Conservation (phyloP, 2,888 invertebrate genomes). For the Schrankia costaestrigalis region DNA sequence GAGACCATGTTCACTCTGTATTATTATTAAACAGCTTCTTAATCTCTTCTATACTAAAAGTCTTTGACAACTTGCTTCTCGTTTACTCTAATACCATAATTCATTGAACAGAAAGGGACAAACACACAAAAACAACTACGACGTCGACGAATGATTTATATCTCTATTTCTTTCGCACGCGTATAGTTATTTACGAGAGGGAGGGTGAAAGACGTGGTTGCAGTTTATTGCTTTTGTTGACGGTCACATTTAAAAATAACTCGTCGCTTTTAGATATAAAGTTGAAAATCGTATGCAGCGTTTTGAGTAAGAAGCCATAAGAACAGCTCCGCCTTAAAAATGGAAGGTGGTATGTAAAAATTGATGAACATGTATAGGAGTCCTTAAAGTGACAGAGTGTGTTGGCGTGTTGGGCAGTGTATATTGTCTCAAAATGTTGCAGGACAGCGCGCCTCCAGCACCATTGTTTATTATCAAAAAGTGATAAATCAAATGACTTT, state of each 20-base stretch:
- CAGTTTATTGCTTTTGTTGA: constrained; percentile 49
- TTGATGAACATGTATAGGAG: constrained; percentile 81
- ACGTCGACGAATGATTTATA: constrained; percentile 33
- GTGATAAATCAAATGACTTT: constrained; percentile 78
- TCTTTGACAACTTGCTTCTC: constrained; percentile 42
- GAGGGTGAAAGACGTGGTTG: constrained; percentile 61
- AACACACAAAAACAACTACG: constrained; percentile 26
- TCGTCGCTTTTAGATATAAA: not conserved
- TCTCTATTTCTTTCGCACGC: constrained; percentile 60
- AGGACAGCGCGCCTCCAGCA: constrained; percentile 58
- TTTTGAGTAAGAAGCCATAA: constrained; percentile 53
- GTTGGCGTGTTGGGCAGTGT: constrained; percentile 78
- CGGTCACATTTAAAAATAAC: constrained; percentile 16
- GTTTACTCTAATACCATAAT: constrained; percentile 41
- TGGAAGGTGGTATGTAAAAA: constrained; percentile 82
- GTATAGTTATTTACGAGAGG: constrained; percentile 41
- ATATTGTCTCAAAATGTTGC: constrained; percentile 79
- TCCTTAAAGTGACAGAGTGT: constrained; percentile 80
- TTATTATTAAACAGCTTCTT: constrained; percentile 77
- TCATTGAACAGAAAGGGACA: constrained; percentile 43
- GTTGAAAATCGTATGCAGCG: constrained; percentile 23
- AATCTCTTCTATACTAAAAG: constrained; percentile 58
- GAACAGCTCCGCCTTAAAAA: constrained; percentile 81
- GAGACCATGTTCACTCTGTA: constrained; percentile 73
- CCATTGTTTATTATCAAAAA: constrained; percentile 77